Evolutionary conservation across 2,888 invertebrate genomes (phyloP).

Genomic region (Fragum fragum): DNA sequence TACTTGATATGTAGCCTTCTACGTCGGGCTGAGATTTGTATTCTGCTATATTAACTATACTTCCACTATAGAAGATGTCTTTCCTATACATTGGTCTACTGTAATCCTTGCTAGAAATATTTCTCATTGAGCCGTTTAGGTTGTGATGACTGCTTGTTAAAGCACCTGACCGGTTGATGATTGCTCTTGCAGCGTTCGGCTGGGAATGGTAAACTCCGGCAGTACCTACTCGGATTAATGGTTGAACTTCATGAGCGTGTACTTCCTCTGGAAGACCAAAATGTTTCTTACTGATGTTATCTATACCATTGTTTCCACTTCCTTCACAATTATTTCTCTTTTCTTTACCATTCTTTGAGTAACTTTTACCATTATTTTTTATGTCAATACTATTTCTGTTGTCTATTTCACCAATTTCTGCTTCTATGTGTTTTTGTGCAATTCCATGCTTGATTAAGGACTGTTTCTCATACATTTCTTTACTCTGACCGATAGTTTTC

Average conservation of each 20-base stretch:
- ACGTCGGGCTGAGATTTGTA: slow-evolving; percentile 97
- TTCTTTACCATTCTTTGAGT: slow-evolving; percentile 40
- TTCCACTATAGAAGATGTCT: slow-evolving; percentile 99
- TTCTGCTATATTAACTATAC: slow-evolving; percentile 93
- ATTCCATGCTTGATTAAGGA: not conserved
- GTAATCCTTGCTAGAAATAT: slow-evolving; percentile 61
- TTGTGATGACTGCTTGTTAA: slow-evolving; percentile 42
- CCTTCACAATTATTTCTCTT: slow-evolving; percentile 24
- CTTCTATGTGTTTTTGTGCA: too few relatives aligned
- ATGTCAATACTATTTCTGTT: slow-evolving; percentile 51
- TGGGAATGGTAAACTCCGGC: slow-evolving; percentile 50
- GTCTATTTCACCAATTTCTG: not conserved
- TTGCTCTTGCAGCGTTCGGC: slow-evolving; percentile 45
- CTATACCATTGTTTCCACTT: too few relatives aligned
- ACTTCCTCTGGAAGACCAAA: slow-evolving; percentile 50
- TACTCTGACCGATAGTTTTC: too few relatives aligned
- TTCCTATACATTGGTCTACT: slow-evolving; percentile 95
- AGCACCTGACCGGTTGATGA: slow-evolving; percentile 52
- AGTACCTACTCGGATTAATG: slow-evolving; percentile 67
- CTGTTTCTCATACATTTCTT: too few relatives aligned
- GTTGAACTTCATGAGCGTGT: slow-evolving; percentile 69
- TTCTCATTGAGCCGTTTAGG: slow-evolving; percentile 52
- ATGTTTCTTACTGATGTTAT: too few relatives aligned
- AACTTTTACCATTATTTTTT: slow-evolving; percentile 38
- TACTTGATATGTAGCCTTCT: slow-evolving; percentile 96